Evolutionary conservation across 64 coral and sea anemone genomes (phyloP), one percentile per base, ranked within the genome.

Genomic region (Cladopsammia gracilis): DNA sequence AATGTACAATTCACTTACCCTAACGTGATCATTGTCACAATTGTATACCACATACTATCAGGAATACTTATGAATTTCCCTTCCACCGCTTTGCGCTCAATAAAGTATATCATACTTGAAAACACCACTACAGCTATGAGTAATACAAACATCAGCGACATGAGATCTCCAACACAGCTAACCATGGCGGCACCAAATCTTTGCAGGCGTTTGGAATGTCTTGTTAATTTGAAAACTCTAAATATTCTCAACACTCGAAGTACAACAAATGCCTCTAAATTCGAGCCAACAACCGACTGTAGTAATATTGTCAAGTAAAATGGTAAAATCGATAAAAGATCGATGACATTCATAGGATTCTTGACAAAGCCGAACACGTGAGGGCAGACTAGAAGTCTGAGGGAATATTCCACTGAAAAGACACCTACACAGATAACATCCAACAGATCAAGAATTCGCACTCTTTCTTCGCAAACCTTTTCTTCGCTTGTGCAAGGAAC

Each of bases 11-110:
- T 52, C 2, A 93, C 96, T 90, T 70, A 98, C 96, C 96, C 96
- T 15, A 98, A 51, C 20, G 96, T 98, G 19, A 98, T 98, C 93
- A 98, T 98, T 2, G 96, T 98, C 16, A 98, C 96, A 19, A 98
- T 92, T 1, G 96, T 98, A 58, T 90, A 98, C 96, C 96, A 98
- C 96, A 98, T 98, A 53, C 85, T 93, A 67, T 98, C 96, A 12
- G 96, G 96, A 7, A 98, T 98, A 70, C 96, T 98, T 47, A 58
- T 90, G 16, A 95, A 98, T 56, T 82, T 92, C 19, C 93, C 87
- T 18, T 95, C 78, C 49, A 86, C 91, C 18, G 78, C 89, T 9
- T 86, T 80, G 18, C 81, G 79, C 51, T 98, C 96, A 52, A 95
- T 92, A 61, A 93, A 95, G 79, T 90, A 98, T 62, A 98, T 89